A percentile compares a stretch with the other conserved stretches of the same genome.
Evolutionary conservation across 2,797 vertebrate genomes (phyloP).

Genomic region (Cuculus canorus): DNA sequence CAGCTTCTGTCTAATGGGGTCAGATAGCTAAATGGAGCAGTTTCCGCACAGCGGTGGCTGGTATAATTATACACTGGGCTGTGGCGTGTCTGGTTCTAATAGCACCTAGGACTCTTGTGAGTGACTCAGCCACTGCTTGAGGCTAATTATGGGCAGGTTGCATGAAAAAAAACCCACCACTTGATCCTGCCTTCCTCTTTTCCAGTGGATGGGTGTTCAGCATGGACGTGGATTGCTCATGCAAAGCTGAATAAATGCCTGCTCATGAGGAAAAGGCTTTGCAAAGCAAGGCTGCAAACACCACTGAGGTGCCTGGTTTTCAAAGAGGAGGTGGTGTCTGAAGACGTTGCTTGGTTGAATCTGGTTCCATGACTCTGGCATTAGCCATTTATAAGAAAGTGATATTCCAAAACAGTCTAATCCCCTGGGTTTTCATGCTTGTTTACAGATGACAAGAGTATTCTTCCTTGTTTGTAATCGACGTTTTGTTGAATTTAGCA

Average conservation of each 20-base stretch:
- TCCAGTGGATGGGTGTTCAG: neutral
- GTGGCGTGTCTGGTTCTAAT: conserved; percentile 59
- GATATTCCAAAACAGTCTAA: neutral
- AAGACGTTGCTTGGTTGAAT: fast-evolving
- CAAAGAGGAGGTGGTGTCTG: neutral
- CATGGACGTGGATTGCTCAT: neutral
- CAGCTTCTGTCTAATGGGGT: conserved; percentile 55
- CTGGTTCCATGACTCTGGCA: neutral
- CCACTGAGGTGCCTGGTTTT: neutral
- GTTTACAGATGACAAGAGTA: neutral
- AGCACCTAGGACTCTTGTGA: conserved; percentile 38
- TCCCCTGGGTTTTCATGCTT: neutral
- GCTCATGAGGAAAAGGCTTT: neutral
- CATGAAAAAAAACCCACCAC: neutral
- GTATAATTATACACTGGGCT: conserved; percentile 56
- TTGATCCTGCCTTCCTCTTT: conserved; percentile 29
- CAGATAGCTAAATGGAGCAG: conserved; percentile 46
- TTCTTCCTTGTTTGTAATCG: neutral
- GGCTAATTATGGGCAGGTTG: conserved; percentile 58
- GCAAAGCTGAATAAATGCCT: neutral
- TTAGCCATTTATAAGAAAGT: neutral
- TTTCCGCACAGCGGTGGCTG: conserved; percentile 31
- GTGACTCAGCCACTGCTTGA: conserved; percentile 47
- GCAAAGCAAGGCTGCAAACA: neutral
- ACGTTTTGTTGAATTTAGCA: neutral